Conservation (phyloP, 1,140 invertebrate genomes). For the Drosophila ohnishii region DNA sequence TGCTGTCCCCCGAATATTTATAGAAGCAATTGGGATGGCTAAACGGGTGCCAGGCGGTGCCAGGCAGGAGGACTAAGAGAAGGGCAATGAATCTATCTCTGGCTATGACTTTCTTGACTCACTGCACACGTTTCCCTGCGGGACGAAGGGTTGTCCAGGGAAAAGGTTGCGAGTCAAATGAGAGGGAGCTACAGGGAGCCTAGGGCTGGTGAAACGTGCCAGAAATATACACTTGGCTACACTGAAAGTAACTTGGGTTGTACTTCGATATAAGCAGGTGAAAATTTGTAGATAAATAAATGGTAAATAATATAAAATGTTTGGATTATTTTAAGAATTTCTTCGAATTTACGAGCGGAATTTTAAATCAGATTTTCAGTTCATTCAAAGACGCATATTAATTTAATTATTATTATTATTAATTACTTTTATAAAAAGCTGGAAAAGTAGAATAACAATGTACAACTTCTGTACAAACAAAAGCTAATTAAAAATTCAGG, state of each 20-base stretch:
- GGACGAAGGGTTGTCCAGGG: conserved; percentile 12
- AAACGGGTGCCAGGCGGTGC: conserved; percentile 27
- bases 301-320: too few relatives aligned
- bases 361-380: not conserved
- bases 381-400: not conserved
- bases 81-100: conserved; percentile 25
- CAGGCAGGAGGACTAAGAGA: not conserved
- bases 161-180: conserved; percentile 12
- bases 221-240: conserved; percentile 17
- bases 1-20: conserved; percentile 35
- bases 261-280: not conserved
- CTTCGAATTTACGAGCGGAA: too few relatives aligned
- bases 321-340: too few relatives aligned
- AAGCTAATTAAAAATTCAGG: not conserved
- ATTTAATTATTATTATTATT: too few relatives aligned
- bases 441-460: not conserved
- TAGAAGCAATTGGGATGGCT: conserved; percentile 38
- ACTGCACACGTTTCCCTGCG: conserved; percentile 38
- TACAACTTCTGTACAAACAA: not conserved
- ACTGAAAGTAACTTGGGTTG: not conserved
- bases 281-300: too few relatives aligned
- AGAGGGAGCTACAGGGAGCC: conserved; percentile 1
- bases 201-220: conserved; percentile 19
- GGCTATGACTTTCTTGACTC: not conserved
- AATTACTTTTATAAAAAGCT: not conserved